Conservation (phyloP, 2,113 vertebrate species). For the Ceyx margarethae region DNA sequence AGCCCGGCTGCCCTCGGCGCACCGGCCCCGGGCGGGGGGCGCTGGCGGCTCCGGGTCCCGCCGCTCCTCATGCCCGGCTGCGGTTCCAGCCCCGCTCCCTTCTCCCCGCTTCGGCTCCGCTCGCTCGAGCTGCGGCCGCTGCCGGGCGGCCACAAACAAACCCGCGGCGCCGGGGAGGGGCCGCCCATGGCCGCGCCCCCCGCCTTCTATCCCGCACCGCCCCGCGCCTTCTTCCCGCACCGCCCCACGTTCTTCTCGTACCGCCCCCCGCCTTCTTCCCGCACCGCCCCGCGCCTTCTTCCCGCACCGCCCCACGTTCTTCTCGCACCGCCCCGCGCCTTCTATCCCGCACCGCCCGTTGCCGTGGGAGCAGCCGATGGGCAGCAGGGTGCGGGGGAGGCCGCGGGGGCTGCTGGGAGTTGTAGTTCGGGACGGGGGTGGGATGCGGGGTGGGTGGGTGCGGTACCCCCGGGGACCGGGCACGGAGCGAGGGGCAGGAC, state of each 20-base stretch:
- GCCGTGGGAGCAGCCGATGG: conserved; percentile 56
- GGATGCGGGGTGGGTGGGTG: too few species aligned
- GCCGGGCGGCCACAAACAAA: not conserved
- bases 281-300: too few species aligned
- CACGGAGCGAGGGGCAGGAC: not conserved
- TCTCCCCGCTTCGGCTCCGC: too few species aligned
- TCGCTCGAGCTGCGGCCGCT: not conserved
- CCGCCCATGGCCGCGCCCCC: not conserved
- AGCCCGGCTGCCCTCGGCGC: not conserved
- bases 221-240: too few species aligned
- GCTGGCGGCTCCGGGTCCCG: not conserved
- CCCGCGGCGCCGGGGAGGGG: not conserved
- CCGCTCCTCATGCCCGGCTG: not conserved
- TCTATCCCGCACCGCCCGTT: not conserved
- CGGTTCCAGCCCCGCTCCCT: not conserved
- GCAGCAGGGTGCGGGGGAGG: not conserved
- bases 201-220: too few species aligned
- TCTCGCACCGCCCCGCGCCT: too few species aligned
- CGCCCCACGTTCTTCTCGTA: too few species aligned
- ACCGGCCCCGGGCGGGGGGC: not conserved
- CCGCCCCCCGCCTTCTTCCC: too few species aligned
- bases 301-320: too few species aligned
- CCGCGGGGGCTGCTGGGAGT: conserved; percentile 41
- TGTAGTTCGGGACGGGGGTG: conserved; percentile 1
- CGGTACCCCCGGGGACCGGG: not conserved